Evolutionary conservation across 2,888 invertebrate species (phyloP), one percentile per base, ranked within the genome.

Genomic region (Embidobia sp.): DNA sequence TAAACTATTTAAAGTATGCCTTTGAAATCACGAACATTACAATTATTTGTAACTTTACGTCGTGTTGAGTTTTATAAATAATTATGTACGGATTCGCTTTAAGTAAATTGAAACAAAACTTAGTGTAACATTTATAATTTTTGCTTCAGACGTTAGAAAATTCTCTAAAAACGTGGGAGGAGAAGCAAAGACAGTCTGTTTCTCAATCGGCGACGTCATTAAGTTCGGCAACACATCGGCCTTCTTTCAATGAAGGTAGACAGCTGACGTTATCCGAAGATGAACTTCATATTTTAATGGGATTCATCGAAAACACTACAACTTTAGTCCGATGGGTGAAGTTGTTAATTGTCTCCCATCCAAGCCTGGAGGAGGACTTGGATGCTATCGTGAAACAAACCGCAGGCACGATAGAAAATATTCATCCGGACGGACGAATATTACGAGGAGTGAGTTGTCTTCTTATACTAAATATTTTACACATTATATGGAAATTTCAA

Each of bases 161-260:
- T 59, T 97, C 97, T 6, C 90, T 98, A 67, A 95, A 95, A 88
- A 92, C 94, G 0, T 96, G 96, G 96, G 95, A 96, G 84, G 96
- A 96, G 84, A 96, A 96, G 85, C 95, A 95, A 85, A 91, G 93
- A 82, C 90, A 91, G 69, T 86, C 90, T 72, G 87, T 90, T 29
- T 86, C 87, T 2, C 87, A 86, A 37, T 85, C 87, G 0, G 75
- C 84, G 7, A 87, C 87, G 27, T 85, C 82, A 11, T 66, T 87
- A 18, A 85, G 83, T 59, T 77, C 81, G 0, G 81, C 81, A 3
- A 81, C 82, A 10, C 85, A 83, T 7, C 79, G 84, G 49, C 82
- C 81, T 5, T 59, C 84, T 3, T 87, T 91, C 90, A 83, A 87
- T 89, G 57, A 92, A 90, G 91, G 90, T 89, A 84, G 91, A 90